These are phyloP conservation scores for Saccostrea cuccullata DNA, from an alignment of 1,140 invertebrate genomes.

Conservation along the genomic window DNA sequence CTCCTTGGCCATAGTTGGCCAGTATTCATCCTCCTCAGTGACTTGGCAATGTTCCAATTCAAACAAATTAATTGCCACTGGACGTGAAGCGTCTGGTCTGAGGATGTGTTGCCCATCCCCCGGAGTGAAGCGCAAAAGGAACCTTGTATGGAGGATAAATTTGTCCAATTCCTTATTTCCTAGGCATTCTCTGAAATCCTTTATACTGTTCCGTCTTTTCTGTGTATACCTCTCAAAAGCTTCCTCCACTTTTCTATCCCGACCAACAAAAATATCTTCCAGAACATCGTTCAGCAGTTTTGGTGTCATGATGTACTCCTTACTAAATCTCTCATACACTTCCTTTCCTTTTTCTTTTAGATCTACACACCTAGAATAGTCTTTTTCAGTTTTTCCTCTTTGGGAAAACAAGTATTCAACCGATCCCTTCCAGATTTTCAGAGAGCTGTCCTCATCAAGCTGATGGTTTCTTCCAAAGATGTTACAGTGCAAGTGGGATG, in stretches of 20 bases:
- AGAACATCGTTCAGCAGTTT: neutral
- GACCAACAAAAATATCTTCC: neutral
- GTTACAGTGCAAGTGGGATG: neutral
- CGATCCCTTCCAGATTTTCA: neutral
- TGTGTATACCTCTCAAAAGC: constrained; percentile 30
- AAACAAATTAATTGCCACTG: constrained; percentile 31
- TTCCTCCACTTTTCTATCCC: neutral
- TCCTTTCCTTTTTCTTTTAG: neutral
- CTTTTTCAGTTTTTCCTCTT: neutral
- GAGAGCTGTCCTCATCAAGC: constrained; percentile 13
- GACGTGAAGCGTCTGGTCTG: neutral
- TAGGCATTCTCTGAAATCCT: neutral
- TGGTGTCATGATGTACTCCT: constrained; percentile 17
- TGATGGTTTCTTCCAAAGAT: neutral
- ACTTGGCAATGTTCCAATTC: constrained; percentile 23
- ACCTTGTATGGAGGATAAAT: neutral
- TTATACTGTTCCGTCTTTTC: neutral
- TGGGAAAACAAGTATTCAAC: neutral
- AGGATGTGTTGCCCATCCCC: neutral
- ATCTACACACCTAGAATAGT: neutral
- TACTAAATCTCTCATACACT: constrained; percentile 25
- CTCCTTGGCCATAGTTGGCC: neutral
- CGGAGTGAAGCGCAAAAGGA: neutral
- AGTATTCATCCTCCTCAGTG: constrained; percentile 16
- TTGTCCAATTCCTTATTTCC: neutral